phyloP scores from a whole-genome alignment of 2,888 invertebrate species.

The Platerodrilus igneus region DNA sequence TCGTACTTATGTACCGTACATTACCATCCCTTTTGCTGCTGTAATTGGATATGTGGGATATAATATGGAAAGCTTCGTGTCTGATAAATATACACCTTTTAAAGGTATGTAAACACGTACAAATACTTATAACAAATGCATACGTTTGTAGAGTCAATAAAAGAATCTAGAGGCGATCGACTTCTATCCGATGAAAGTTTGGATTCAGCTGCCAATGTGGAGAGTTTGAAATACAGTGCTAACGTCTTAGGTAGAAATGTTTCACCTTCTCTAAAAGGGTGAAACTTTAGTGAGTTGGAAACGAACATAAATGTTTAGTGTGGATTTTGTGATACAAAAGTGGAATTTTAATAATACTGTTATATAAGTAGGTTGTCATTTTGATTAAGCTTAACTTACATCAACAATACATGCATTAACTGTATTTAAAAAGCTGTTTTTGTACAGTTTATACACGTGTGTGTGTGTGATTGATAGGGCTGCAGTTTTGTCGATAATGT shows the following conservation, averaged over 20 bases:
- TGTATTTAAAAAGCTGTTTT: too few relatives aligned
- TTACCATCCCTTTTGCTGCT: constrained; percentile 78
- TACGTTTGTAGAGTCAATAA: constrained; percentile 60
- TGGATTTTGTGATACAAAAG: too few relatives aligned
- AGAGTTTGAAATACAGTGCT: constrained; percentile 63
- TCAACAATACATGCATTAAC: too few relatives aligned
- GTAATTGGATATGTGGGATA: constrained; percentile 83
- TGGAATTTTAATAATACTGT: too few relatives aligned
- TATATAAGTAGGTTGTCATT: too few relatives aligned
- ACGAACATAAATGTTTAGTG: too few relatives aligned
- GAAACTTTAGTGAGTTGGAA: too few relatives aligned
- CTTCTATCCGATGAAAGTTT: constrained; percentile 56
- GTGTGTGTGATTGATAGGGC: too few relatives aligned
- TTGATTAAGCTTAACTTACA: too few relatives aligned
- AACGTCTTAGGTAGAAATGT: constrained; percentile 64
- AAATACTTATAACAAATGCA: not conserved
- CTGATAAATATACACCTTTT: constrained; percentile 72
- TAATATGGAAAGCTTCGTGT: constrained; percentile 70
- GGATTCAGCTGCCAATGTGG: constrained; percentile 58
- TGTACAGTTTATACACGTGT: too few relatives aligned
- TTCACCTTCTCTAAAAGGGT: constrained; percentile 64
- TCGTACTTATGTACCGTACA: constrained; percentile 69
- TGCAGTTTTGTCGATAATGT: too few relatives aligned
- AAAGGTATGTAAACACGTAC: constrained; percentile 53
- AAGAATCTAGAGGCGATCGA: constrained; percentile 69